Base-by-base conservation (phyloP, 2,888 invertebrate species). In the Polydrusus pterygomalis region DNA sequence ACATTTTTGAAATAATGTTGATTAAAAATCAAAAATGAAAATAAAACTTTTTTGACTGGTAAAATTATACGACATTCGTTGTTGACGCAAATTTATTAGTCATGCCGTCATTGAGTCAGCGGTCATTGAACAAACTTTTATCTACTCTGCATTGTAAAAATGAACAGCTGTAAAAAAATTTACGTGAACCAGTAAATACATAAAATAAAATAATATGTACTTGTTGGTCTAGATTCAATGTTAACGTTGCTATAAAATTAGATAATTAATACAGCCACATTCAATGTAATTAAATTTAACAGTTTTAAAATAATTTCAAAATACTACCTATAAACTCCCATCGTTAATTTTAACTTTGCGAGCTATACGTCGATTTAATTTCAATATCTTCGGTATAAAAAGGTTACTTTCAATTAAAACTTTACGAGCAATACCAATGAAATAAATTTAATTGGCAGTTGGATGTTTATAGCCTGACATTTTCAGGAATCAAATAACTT, bases 371-470 rank as follows among this genome's bases (percentile, higher is more conserved):
- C 40, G 15, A 60, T 15, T 60, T 60, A 38, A 38, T 38, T 60
- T 60, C 38, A 60, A 60, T 60, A 60, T 30, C 38, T 60, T n/a
- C 10, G 11, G 17, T 17, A 60, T 60, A 47, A 64, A 62, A 64
- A 47, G 45, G 43, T 64, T 47, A 64, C 47, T 30, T 64, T 18
- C 64, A 64, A 64, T 64, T 64, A 45, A 64, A 64, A 30, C 47
- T 64, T 64, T 64, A 64, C 25, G 64, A 64, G 49, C 45, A 64
- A 34, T 45, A 64, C 18, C 17, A 45, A 25, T 47, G 25, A 64
- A 64, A 47, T 45, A 47, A 45, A 64, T 64, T 64, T 64, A 64
- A 64, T 64, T 64, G 49, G 34, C 25, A 25, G 45, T 15, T 6
- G 38, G 18, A 60, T 60, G 38, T 60, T 38, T 38, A 38, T 38